Conservation (phyloP, 2,113 vertebrate species). For the Sinocyclocheilus maitianheensis region DNA sequence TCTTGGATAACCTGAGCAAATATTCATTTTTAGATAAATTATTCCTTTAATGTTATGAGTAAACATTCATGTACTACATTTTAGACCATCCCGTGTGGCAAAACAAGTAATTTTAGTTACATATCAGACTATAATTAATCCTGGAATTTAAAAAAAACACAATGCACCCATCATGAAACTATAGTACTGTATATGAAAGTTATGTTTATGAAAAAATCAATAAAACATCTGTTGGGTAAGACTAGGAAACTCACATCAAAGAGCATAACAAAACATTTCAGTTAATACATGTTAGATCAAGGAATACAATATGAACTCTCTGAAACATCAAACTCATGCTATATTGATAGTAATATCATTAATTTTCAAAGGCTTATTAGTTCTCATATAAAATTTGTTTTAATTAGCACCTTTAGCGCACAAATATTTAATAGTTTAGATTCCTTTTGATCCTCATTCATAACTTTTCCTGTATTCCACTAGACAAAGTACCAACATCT, state of each 20-base stretch:
- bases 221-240: slow-evolving; percentile 8
- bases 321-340: not conserved
- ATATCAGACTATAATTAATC: not conserved
- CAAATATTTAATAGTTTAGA: slow-evolving; percentile 2
- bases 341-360: slow-evolving; percentile 13
- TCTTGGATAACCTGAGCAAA: no score
- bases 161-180: not conserved
- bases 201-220: slow-evolving; percentile 1
- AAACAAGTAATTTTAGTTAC: not conserved
- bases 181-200: not conserved
- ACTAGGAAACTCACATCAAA: slow-evolving; percentile 6
- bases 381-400: not conserved
- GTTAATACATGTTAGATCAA: slow-evolving; percentile 17
- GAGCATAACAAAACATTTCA: not conserved
- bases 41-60: not conserved
- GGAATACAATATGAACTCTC: slow-evolving; percentile 4
- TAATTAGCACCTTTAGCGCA: not conserved
- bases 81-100: not conserved
- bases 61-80: not conserved
- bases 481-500: not conserved
- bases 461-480: not conserved
- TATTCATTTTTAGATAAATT: no score
- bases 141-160: not conserved
- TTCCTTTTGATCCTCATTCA: not conserved
- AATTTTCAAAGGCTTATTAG: not conserved